These are phyloP conservation scores for Squalus acanthias DNA, from an alignment of 2,797 vertebrate species.

Conservation along the genomic window DNA sequence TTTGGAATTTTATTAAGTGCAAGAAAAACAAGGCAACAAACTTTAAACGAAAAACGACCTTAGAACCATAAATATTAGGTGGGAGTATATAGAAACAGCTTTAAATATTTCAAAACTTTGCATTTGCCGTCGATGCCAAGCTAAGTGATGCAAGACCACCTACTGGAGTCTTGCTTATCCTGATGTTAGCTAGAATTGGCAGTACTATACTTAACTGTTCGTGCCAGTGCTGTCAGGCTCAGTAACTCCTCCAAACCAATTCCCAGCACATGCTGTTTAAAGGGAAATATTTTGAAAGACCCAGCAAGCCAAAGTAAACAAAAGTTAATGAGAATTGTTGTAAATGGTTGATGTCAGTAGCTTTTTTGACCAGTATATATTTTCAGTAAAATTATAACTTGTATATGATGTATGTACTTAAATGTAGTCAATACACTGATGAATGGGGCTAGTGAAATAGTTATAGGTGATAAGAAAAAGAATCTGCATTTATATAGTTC, in stretches of 20 bases:
- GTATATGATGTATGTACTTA: neutral
- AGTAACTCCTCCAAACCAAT: neutral
- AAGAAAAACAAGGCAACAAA: neutral
- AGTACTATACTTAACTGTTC: neutral
- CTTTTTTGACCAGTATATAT: neutral
- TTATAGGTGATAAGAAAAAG: neutral
- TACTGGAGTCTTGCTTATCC: neutral
- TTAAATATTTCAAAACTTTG: neutral
- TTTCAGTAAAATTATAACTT: slow-evolving; percentile 4
- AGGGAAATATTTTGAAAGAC: slow-evolving; percentile 21
- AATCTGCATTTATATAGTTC: neutral
- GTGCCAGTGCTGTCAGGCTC: neutral
- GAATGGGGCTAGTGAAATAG: neutral
- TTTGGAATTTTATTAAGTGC: neutral
- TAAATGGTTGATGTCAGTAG: neutral
- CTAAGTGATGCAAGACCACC: neutral
- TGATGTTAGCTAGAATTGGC: neutral
- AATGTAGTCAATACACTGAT: neutral
- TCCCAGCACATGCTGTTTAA: neutral
- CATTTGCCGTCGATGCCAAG: neutral
- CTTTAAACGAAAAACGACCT: neutral
- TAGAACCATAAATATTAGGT: neutral
- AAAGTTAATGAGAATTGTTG: slow-evolving; percentile 6
- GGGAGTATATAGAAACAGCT: neutral
- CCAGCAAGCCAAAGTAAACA: slow-evolving; percentile 4